Evolutionary conservation across 92 coral and sea anemone species (phyloP).

Genomic region (Blastomussa wellsi): DNA sequence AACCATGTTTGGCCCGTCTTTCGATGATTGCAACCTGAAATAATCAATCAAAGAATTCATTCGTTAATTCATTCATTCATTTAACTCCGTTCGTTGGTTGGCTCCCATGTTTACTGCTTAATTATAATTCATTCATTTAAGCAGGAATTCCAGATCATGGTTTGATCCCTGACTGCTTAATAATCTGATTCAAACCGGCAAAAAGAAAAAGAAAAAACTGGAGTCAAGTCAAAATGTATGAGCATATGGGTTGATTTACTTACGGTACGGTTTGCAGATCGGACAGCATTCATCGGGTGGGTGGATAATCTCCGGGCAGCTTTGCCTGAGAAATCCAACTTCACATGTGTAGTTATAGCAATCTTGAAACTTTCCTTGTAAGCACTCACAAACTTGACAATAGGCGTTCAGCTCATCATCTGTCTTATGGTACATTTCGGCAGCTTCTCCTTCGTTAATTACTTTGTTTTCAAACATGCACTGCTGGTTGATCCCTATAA

Average conservation of each 20-base stretch:
- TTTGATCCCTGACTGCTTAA: too few species aligned
- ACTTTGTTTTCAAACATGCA: neutral
- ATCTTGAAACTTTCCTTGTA: neutral
- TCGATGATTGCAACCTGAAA: conserved; percentile 1
- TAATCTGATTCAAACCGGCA: too few species aligned
- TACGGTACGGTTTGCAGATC: neutral
- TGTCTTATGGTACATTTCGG: neutral
- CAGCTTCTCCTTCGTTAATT: neutral
- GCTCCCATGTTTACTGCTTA: too few species aligned
- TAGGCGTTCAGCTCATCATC: neutral
- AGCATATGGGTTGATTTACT: neutral
- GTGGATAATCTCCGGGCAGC: neutral
- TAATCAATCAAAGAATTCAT: neutral
- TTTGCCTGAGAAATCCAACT: neutral
- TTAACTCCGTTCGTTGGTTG: too few species aligned
- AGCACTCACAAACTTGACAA: neutral
- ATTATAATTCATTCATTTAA: too few species aligned
- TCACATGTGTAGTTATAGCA: neutral
- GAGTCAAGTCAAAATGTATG: too few species aligned
- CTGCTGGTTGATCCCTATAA: neutral
- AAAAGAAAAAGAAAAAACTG: too few species aligned
- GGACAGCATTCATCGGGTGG: conserved; percentile 13
- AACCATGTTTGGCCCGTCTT: neutral
- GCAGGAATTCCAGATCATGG: too few species aligned
- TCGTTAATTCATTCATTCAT: too few species aligned